phyloP scores from a whole-genome alignment of 53 echinoderm and acorn worm species.

The Antedon mediterranea region DNA sequence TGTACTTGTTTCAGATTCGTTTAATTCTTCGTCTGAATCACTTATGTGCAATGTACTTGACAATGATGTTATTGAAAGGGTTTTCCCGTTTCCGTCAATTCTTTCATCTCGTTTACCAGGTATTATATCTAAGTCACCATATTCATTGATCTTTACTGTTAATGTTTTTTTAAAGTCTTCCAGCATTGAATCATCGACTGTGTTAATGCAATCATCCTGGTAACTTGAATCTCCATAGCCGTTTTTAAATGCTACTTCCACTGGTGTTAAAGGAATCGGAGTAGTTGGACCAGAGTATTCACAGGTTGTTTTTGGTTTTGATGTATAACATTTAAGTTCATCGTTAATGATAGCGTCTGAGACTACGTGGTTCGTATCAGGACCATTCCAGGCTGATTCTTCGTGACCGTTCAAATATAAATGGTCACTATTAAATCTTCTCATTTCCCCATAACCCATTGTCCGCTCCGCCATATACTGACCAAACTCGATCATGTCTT shows the following conservation, averaged over 20 bases:
- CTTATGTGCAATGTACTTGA: too few relatives aligned
- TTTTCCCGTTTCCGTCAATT: too few relatives aligned
- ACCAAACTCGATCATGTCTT: neutral
- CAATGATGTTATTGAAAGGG: too few relatives aligned
- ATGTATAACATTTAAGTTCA: neutral
- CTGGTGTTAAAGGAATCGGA: neutral
- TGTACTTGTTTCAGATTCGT: too few relatives aligned
- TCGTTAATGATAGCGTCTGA: neutral
- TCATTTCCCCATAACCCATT: neutral
- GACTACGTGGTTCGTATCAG: neutral
- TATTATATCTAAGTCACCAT: neutral
- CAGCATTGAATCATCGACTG: neutral
- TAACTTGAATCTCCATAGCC: neutral
- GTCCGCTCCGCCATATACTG: neutral
- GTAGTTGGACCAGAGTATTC: neutral
- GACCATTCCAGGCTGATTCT: neutral
- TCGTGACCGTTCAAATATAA: neutral
- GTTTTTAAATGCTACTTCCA: neutral
- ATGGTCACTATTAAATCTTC: neutral
- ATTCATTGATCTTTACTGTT: neutral
- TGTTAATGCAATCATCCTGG: neutral
- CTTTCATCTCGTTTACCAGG: too few relatives aligned
- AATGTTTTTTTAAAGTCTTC: neutral
- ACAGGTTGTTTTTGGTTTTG: neutral
- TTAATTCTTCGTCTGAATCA: too few relatives aligned